A percentile compares a stretch with the other conserved stretches of the same genome.
phyloP scores from a whole-genome alignment of 2,113 vertebrate genomes.

The Platanista minor region DNA sequence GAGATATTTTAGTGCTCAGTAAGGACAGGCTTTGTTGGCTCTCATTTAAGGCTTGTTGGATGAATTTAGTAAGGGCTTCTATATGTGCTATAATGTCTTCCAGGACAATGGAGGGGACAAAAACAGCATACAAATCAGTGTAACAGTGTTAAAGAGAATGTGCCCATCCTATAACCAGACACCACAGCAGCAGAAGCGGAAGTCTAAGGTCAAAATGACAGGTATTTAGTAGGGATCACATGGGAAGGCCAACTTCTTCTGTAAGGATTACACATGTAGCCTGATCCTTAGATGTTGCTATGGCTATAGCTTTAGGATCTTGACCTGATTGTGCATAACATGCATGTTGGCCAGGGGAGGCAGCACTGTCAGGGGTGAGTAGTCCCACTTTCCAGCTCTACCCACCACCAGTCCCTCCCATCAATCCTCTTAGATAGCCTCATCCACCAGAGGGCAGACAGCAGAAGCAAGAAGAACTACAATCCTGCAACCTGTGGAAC shows the following conservation, averaged over 20 bases:
- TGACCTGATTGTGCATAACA: neutral
- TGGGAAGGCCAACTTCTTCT: neutral
- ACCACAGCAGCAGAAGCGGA: neutral
- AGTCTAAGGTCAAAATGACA: neutral
- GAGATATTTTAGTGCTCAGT: neutral
- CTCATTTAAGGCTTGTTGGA: neutral
- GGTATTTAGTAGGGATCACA: no score
- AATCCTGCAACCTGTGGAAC: no score
- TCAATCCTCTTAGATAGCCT: no score
- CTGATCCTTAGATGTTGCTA: neutral
- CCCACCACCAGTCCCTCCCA: no score
- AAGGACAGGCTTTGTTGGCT: neutral
- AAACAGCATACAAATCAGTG: no score
- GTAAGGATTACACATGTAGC: neutral
- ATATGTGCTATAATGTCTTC: neutral
- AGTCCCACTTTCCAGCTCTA: no score
- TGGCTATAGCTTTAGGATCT: neutral
- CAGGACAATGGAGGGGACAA: neutral
- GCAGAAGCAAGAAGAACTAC: no score
- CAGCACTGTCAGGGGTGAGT: neutral
- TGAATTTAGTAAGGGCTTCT: neutral
- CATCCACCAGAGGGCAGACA: no score
- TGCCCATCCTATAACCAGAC: neutral
- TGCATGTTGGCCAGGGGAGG: no score
- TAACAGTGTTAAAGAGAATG: neutral